phyloP scores from a whole-genome alignment of 2,888 invertebrate species.

The Megaustenia siamemsis region DNA sequence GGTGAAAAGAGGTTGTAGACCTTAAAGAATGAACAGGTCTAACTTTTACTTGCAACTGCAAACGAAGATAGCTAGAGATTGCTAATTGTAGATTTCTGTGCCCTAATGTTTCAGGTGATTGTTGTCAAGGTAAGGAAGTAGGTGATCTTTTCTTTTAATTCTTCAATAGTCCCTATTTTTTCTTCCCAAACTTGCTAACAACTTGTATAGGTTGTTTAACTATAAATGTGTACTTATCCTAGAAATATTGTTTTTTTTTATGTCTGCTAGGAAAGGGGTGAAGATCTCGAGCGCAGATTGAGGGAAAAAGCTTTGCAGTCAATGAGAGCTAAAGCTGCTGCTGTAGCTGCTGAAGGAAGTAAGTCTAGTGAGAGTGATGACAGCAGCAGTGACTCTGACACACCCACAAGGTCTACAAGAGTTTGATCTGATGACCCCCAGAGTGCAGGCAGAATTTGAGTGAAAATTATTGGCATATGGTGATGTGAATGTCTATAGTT shows the following conservation, averaged over 20 bases:
- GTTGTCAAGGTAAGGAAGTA: no score
- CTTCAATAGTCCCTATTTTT: no score
- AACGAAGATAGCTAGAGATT: no score
- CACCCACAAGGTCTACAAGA: neutral
- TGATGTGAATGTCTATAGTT: neutral
- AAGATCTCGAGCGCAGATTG: slow-evolving; percentile 70
- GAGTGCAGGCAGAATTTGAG: neutral
- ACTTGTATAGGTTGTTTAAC: no score
- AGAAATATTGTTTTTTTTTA: slow-evolving; percentile 48
- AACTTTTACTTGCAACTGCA: no score
- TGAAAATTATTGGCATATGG: neutral
- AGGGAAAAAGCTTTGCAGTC: slow-evolving; percentile 75
- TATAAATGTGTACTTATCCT: no score
- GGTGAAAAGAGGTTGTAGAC: no score
- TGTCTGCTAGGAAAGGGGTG: slow-evolving; percentile 63
- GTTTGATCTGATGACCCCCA: neutral
- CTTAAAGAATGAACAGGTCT: no score
- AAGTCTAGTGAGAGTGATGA: slow-evolving; percentile 49
- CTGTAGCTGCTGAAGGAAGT: slow-evolving; percentile 16
- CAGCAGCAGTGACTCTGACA: slow-evolving; percentile 35
- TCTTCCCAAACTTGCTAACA: no score
- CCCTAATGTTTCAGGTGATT: no score
- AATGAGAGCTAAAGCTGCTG: slow-evolving; percentile 58
- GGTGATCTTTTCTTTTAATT: no score
- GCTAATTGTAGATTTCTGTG: no score